Evolutionary conservation across 2,113 vertebrate species (phyloP), one percentile per base, ranked within the genome.

Genomic region (Elgaria multicarinata): DNA sequence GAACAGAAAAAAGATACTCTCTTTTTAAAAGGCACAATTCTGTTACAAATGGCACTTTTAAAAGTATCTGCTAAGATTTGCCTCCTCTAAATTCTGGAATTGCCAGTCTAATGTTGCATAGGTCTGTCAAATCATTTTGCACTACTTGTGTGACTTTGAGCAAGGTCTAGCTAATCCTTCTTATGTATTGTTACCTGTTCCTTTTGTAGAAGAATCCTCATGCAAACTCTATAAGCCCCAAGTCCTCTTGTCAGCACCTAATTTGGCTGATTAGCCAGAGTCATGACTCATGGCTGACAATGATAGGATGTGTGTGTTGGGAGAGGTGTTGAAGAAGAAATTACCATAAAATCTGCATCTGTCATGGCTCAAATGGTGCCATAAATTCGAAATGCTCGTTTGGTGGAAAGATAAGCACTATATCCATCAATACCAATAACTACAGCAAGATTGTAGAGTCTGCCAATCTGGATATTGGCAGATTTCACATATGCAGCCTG

Each of bases 201-300:
- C 93, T 92, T 55, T 86, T 80, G 0, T 55, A 88, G 77, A 92
- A 91, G 90, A 92, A 88, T 89, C 82, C 90, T 77, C 78, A 92
- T 94, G 91, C 28, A 94, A 90, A 93, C 90, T 76, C 92, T 91
- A 91, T n/a, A 95, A 94, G 91, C 83, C 84, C 69, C 85, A 31
- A 88, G 79, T 93, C 84, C 87, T 94, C 91, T 93, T 85, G 89
- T 85, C 90, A 92, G 89, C 93, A 92, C 93, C 58, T 93, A 53
- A 0, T 83, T 92, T 94, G 82, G 87, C 93, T 94, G 94, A 92
- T 87, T 96, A 93, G 94, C 78, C 91, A 86, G 62, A 78, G 87
- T 92, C 88, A 91, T 96, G 93, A 96, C 78, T 96, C 94, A 95
- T 89, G 89, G 82, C 87, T 89, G 94, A 95, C 92, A 72, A 91